Base-by-base conservation (phyloP, 2,113 vertebrate species). In the Cheirogaleus medius region DNA sequence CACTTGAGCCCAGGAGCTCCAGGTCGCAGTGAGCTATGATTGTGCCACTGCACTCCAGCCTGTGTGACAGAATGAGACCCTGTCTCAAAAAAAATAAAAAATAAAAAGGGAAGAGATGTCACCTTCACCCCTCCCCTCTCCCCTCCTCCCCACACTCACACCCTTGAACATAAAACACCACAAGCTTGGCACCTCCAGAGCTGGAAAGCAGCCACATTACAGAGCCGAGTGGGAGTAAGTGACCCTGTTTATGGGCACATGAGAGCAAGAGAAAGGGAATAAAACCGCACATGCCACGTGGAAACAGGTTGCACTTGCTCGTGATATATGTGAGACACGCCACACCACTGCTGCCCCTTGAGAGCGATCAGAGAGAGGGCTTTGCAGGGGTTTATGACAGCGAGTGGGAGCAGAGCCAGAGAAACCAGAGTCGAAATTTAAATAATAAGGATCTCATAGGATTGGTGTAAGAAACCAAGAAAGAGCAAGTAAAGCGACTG, bases 341-440 rank as follows among this genome's bases (percentile, higher is more conserved):
- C 42, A 54, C 37, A 94, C 6, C 87, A 34, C 66, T 44, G 37
- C 25, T 25, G 10, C 18, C 37, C 77, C 77, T 44, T 80, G 47
- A 91, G 42, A 91, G 87, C 20, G 6, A 42, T 29, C 77, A 66
- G 86, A 52, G 91, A 68, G 2, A 93, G 25, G 74, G 52, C n/a
- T 94, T 71, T 42, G 27, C 68, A 90, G 12, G 39, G 21, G 34
- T 44, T 74, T 29, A 4, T 74, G 64, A 85, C 11, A 94, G 60
- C 63, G 76, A 63, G 23, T 23, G 25, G 23, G 18, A 96, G 54
- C 37, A 92, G 14, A 93, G 56, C n/a, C 87, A 95, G 25, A 83
- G 63, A 95, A 78, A 44, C 17, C 32, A 74, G 34, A 76, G 52
- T 47, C 71, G 82, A 96, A 95, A 37, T 64, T 27, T 83, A 85